Evolutionary conservation across 2,113 vertebrate genomes (phyloP).

Genomic region (Callorhinus ursinus): DNA sequence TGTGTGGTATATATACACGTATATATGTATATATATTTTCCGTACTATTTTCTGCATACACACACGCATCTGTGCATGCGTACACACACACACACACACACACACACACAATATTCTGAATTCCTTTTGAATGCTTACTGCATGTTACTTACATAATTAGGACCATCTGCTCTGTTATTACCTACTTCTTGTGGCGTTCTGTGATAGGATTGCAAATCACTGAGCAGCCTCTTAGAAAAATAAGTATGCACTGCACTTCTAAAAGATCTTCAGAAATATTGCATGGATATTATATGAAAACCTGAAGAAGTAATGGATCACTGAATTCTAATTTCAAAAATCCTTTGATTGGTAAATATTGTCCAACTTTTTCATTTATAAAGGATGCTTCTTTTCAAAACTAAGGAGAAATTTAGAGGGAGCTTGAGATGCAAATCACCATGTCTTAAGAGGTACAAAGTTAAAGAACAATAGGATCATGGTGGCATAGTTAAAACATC

Average conservation of each 20-base stretch:
- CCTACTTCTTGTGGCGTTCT: constrained; percentile 57
- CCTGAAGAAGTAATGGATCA: not conserved
- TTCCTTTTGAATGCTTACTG: constrained; percentile 66
- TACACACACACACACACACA: not conserved
- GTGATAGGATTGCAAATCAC: constrained; percentile 60
- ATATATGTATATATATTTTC: not conserved
- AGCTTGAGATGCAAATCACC: not conserved
- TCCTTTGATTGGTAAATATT: not conserved
- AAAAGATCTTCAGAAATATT: not conserved
- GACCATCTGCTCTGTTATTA: constrained; percentile 73
- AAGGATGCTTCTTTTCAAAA: not conserved
- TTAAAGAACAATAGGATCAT: not conserved
- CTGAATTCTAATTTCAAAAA: constrained; percentile 25
- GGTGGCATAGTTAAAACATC: not conserved
- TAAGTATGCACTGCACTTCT: not conserved
- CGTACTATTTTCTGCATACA: not conserved
- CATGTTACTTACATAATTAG: constrained; percentile 76
- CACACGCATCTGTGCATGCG: not conserved
- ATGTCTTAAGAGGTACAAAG: not conserved
- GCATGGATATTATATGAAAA: not conserved
- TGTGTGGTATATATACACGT: not conserved
- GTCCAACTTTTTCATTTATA: not conserved
- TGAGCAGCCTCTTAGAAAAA: constrained; percentile 60
- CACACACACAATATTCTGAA: constrained; percentile 49
- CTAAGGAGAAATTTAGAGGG: not conserved